phyloP scores from a whole-genome alignment of 1,140 invertebrate genomes.

The Dreissena polymorpha region DNA sequence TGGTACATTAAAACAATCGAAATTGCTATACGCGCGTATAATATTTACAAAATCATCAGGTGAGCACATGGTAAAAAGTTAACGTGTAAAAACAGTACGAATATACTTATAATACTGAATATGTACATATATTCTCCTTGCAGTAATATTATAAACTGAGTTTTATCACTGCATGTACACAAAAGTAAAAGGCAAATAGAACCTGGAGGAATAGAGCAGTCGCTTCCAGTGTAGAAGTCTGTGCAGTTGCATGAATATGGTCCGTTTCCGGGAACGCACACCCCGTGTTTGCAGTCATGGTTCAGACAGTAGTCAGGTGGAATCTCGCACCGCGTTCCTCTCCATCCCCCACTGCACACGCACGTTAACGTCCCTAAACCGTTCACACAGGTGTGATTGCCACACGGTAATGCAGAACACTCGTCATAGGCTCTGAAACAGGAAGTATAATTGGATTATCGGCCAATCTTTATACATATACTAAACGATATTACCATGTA shows the following conservation, averaged over 20 bases:
- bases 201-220: constrained; percentile 37
- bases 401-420: constrained; percentile 16
- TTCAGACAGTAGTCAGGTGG: constrained; percentile 29
- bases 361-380: background rate
- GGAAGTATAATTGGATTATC: too few relatives aligned
- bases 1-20: too few relatives aligned
- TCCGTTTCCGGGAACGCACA: background rate
- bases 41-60: too few relatives aligned
- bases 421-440: constrained; percentile 9
- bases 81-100: too few relatives aligned
- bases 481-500: too few relatives aligned
- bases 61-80: too few relatives aligned
- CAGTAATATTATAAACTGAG: too few relatives aligned
- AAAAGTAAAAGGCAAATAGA: background rate
- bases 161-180: too few relatives aligned
- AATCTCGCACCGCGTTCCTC: constrained; percentile 11
- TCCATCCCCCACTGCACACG: constrained; percentile 31
- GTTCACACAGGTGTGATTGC: constrained; percentile 22
- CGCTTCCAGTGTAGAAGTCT: background rate
- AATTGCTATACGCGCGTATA: too few relatives aligned
- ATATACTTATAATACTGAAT: too few relatives aligned
- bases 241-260: constrained; percentile 32
- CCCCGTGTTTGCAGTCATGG: constrained; percentile 37
- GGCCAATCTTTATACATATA: too few relatives aligned
- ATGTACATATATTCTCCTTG: too few relatives aligned